Evolutionary conservation across 2,113 vertebrate genomes (phyloP).

Genomic region (Crotophaga sulcirostris): DNA sequence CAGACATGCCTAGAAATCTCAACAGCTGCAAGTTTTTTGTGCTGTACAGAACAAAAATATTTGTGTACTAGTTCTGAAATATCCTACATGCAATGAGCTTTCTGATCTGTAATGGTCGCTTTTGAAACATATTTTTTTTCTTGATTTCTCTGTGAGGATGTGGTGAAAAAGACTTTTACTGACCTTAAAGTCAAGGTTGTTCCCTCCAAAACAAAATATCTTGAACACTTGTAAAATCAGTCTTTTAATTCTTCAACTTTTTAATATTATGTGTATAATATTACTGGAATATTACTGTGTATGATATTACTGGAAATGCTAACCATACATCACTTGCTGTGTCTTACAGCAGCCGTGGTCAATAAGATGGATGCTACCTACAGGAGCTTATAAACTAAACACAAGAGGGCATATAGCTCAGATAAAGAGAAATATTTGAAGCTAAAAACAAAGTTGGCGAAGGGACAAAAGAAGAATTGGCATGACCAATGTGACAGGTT

Average conservation of each 20-base stretch:
- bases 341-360: neutral
- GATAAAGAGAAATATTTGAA: neutral
- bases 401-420: fast-evolving
- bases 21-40: neutral
- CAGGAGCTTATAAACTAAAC: neutral
- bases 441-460: neutral
- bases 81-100: neutral
- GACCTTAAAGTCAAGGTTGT: neutral
- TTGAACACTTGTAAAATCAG: neutral
- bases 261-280: neutral
- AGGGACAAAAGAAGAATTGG: neutral
- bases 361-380: neutral
- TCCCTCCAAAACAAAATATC: neutral
- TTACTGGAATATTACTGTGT: neutral
- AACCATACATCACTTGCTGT: neutral
- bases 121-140: neutral
- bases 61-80: neutral
- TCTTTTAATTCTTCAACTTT: neutral
- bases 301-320: neutral
- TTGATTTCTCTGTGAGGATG: neutral
- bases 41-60: neutral
- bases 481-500: neutral
- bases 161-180: neutral
- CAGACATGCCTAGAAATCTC: neutral
- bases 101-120: neutral